Conservation (phyloP, 2,113 vertebrate species). For the Entosphenus tridentatus region DNA sequence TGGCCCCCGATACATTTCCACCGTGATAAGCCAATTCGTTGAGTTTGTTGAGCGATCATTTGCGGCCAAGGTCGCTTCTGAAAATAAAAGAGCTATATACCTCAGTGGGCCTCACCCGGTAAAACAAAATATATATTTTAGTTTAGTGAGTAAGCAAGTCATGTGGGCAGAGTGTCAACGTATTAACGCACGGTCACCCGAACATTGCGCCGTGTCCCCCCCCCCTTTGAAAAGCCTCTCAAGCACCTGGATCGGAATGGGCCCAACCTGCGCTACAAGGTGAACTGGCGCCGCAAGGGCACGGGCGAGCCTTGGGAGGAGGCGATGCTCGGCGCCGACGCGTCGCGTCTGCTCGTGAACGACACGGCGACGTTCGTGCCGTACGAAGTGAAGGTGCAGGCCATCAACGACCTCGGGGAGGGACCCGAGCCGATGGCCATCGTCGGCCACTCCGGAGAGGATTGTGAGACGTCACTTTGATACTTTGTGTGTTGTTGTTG, state of each 20-base stretch:
- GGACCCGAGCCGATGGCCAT: constrained; percentile 45
- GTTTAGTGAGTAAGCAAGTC: no score
- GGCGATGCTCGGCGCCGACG: constrained; percentile 21
- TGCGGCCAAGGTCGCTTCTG: no score
- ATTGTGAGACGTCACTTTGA: constrained; percentile 32
- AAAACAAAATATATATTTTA: no score
- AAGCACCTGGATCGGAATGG: constrained; percentile 45
- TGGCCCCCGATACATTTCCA: no score
- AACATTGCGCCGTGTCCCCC: no score
- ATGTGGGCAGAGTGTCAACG: no score
- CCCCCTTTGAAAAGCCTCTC: constrained; percentile 25
- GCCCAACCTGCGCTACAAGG: constrained; percentile 49
- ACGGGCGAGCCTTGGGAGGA: constrained; percentile 43
- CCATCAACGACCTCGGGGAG: constrained; percentile 53
- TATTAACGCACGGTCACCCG: no score
- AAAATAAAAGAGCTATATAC: no score
- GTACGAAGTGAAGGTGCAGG: constrained; percentile 77
- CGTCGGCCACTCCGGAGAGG: constrained; percentile 70
- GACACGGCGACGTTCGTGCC: constrained; percentile 55
- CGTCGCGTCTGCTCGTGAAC: constrained; percentile 28
- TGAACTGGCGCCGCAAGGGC: constrained; percentile 52
- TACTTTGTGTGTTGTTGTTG: no score
- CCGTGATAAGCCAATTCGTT: no score
- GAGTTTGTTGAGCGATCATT: no score
- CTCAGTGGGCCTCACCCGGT: no score